These are phyloP conservation scores for Stomatorhinus walkeri DNA, from an alignment of 2,797 vertebrate species.

Conservation along the genomic window DNA sequence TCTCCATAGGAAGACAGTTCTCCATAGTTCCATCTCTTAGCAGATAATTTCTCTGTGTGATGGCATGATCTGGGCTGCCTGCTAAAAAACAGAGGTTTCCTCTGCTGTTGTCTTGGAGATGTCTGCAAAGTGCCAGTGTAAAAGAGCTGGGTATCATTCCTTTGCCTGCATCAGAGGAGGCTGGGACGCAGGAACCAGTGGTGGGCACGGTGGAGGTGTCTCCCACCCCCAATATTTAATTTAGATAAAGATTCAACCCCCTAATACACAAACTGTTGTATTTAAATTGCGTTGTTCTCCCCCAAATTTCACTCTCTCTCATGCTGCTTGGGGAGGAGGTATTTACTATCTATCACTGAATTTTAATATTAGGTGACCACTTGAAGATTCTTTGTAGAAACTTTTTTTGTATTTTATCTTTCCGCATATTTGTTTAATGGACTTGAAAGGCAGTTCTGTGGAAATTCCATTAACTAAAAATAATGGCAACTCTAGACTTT, in stretches of 20 bases:
- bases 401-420: not conserved
- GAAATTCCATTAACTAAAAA: not conserved
- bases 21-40: no score
- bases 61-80: slow-evolving; percentile 8
- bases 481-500: not conserved
- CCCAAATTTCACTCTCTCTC: not conserved
- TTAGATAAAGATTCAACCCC: not conserved
- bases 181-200: not conserved
- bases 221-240: not conserved
- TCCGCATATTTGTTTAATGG: not conserved
- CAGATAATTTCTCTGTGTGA: not conserved
- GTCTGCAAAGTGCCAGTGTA: not conserved
- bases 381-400: not conserved
- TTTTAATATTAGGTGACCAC: not conserved
- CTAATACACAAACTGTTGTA: not conserved
- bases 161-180: not conserved
- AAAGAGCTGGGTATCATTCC: not conserved
- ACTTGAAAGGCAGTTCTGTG: not conserved
- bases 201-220: not conserved
- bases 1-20: not conserved
- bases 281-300: not conserved
- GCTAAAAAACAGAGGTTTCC: slow-evolving; percentile 8
- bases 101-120: not conserved
- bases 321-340: not conserved
- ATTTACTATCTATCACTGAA: not conserved